Conservation (phyloP, 2,797 vertebrate species). For the Rhynchonycteris naso region DNA sequence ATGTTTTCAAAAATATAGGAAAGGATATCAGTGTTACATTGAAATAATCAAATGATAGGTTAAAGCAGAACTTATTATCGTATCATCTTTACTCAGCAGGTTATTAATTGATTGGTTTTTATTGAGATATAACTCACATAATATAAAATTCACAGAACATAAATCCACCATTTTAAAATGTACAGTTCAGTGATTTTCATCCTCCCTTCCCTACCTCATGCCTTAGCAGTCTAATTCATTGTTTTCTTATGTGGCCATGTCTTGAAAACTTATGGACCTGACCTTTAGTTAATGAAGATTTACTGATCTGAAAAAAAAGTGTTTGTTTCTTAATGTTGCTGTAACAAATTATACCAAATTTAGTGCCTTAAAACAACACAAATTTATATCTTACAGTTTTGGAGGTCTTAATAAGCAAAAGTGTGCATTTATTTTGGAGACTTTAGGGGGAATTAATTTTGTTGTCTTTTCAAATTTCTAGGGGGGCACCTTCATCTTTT, state of each 20-base stretch:
- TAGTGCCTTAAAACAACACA: background rate
- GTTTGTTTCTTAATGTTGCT: background rate
- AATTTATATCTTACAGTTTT: background rate
- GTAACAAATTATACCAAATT: background rate
- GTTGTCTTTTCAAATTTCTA: background rate
- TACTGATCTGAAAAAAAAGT: background rate
- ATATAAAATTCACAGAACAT: background rate
- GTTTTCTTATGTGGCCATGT: background rate
- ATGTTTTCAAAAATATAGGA: background rate
- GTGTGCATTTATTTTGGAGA: background rate
- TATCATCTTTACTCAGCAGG: background rate
- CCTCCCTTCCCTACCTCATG: background rate
- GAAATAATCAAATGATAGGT: background rate
- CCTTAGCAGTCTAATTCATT: background rate
- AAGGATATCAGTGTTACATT: background rate
- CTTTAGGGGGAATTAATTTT: background rate
- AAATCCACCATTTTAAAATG: background rate
- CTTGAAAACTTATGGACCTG: background rate
- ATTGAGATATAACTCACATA: background rate
- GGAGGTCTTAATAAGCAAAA: background rate
- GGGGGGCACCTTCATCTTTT: background rate
- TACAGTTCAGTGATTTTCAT: background rate
- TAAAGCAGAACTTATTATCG: background rate
- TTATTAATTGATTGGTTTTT: background rate
- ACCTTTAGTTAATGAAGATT: background rate